Evolutionary conservation across 2,888 invertebrate genomes (phyloP).

Genomic region (Leptinotarsa juncta): DNA sequence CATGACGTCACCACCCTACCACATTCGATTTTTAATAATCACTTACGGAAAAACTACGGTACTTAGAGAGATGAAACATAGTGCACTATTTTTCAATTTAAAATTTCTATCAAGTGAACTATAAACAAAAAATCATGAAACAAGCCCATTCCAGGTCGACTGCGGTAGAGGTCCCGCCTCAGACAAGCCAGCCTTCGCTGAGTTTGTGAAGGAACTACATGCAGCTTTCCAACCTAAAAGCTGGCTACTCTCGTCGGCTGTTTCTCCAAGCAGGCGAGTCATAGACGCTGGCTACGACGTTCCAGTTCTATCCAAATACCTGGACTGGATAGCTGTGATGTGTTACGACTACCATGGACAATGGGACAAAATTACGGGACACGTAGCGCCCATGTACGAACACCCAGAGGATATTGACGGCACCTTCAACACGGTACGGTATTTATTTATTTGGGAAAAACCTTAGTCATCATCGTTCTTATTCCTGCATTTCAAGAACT

Average conservation of each 20-base stretch:
- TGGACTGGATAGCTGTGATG: slow-evolving; percentile 94
- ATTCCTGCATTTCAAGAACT: too few species aligned
- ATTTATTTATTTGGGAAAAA: slow-evolving; percentile 4
- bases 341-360: slow-evolving; percentile 92
- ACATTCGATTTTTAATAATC: too few species aligned
- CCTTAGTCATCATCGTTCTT: too few species aligned
- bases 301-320: slow-evolving; percentile 76
- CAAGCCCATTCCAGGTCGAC: slow-evolving; percentile 70
- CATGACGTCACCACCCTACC: too few species aligned
- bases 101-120: too few species aligned
- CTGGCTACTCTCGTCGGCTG: slow-evolving; percentile 82
- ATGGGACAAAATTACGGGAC: slow-evolving; percentile 92
- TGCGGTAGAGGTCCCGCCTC: slow-evolving; percentile 85
- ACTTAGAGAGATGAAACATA: too few species aligned
- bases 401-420: slow-evolving; percentile 79
- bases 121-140: too few species aligned
- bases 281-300: slow-evolving; percentile 89
- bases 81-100: too few species aligned
- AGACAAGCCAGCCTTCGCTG: slow-evolving; percentile 83
- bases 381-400: slow-evolving; percentile 87
- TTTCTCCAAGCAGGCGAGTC: slow-evolving; percentile 86
- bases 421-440: slow-evolving; percentile 80
- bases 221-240: slow-evolving; percentile 78
- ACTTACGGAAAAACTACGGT: too few species aligned
- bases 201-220: slow-evolving; percentile 80